Conservation (phyloP, 2,888 invertebrate species). For the Lasioglossum morio region DNA sequence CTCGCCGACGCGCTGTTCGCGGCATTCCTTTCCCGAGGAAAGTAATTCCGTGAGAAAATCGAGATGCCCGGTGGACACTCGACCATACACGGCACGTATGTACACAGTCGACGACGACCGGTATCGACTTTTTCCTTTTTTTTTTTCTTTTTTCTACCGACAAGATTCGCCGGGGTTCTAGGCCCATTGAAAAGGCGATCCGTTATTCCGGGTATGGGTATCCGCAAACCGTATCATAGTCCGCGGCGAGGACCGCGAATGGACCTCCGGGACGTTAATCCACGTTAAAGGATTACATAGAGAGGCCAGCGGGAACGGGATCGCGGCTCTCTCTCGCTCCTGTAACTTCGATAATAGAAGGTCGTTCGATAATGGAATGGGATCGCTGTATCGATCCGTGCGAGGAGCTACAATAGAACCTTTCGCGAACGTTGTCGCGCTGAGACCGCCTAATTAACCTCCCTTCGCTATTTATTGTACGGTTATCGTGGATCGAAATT, state of each 20-base stretch:
- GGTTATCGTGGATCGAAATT: not conserved
- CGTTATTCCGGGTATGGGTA: slow-evolving; percentile 9
- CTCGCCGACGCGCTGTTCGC: slow-evolving; percentile 47
- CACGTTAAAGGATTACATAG: slow-evolving; percentile 34
- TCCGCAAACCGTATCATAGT: not conserved
- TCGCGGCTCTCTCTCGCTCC: not conserved
- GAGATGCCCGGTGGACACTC: slow-evolving; percentile 10
- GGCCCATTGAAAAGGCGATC: not conserved
- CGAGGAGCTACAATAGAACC: slow-evolving; percentile 37
- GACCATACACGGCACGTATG: not conserved
- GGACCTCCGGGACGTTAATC: slow-evolving; percentile 16
- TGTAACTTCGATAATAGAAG: slow-evolving; percentile 47
- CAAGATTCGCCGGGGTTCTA: not conserved
- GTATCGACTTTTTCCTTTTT: not conserved
- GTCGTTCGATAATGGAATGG: slow-evolving; percentile 53
- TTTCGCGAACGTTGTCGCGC: slow-evolving; percentile 51
- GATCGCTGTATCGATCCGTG: slow-evolving; percentile 52
- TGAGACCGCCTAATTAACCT: slow-evolving; percentile 51
- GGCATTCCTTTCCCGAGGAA: slow-evolving; percentile 61
- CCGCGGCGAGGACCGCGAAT: slow-evolving; percentile 8
- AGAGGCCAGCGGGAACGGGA: not conserved
- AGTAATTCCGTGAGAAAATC: slow-evolving; percentile 61
- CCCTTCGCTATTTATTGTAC: not conserved
- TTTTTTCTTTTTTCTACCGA: too few species aligned
- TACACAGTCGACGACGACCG: not conserved